Base-by-base conservation (phyloP, 2,113 vertebrate genomes). In the Oxygymnocypris stewartii region DNA sequence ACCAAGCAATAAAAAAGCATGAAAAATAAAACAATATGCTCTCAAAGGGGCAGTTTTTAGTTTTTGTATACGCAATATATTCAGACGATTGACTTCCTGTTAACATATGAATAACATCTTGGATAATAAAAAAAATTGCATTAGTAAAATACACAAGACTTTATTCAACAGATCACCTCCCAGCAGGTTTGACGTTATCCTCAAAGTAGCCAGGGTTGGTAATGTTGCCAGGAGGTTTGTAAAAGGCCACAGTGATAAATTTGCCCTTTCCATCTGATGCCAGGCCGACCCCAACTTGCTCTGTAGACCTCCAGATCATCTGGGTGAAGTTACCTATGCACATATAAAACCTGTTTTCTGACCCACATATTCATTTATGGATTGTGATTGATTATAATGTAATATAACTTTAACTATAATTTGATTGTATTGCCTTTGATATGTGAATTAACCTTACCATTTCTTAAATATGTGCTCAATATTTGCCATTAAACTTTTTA, bases 301-400 rank as follows among this genome's bases (percentile, higher is more conserved):
- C 71, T 6, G 91, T 87, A 25, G 83, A 79, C 61, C 86, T 91
- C 93, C 92, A 93, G 37, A 93, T 88, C 90, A 93, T 88, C 89
- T 94, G 92, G 11, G 92, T 92, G 88, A 93, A 94, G 89, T 92
- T 90, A n/a, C 92, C 93, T 94, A 44, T 73, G 44, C 65, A 67
- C 37, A 79, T 16, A 84, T 31, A 47, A 28, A 84, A 4, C 12
- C 71, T 7, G 4, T 61, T 44, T 65, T 47, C 16, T 69, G 40
- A 31, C 23, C 7, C 25, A 6, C 4, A 6, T 20, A 20, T 28
- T 11, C 18, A 49, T 0, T 47, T 40, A 31, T 69, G 14, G 65
- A n/a, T 74, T 74, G 71, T 74, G 37, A 67, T 67, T 3, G 47
- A 49, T 51, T 51, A 13, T 14, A 51, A 16, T 16, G 49, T 51